Evolutionary conservation across 2,888 invertebrate genomes (phyloP).

Genomic region (Tinea pellionella): DNA sequence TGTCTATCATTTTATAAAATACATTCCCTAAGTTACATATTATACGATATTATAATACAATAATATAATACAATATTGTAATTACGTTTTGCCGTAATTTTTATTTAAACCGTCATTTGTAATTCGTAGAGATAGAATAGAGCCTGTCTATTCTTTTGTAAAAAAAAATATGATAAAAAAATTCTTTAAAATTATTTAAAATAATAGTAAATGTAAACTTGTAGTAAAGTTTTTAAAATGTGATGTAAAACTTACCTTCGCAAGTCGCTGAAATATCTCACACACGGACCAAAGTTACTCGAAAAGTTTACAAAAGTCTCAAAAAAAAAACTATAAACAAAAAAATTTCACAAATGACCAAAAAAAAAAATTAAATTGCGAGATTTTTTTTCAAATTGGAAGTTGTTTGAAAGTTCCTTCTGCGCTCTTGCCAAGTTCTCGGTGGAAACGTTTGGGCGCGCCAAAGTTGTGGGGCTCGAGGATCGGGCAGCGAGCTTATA

Average conservation of each 20-base stretch:
- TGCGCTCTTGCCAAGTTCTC: constrained; percentile 29
- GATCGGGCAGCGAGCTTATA: constrained; percentile 54
- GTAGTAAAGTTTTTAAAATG: not conserved
- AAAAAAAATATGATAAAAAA: no score
- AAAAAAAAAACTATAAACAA: not conserved
- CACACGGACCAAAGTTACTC: not conserved
- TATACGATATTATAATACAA: no score
- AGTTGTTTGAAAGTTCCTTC: not conserved
- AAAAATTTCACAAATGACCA: not conserved
- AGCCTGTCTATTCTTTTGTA: no score
- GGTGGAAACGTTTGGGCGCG: constrained; percentile 55
- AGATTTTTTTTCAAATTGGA: not conserved
- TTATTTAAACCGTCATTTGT: no score
- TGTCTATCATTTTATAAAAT: no score
- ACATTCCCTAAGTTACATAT: no score
- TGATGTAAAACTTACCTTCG: constrained; percentile 3
- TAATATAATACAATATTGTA: no score
- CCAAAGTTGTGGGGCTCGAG: constrained; percentile 58
- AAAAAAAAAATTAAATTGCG: not conserved
- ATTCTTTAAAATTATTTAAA: no score
- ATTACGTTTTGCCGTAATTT: no score
- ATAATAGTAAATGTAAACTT: no score
- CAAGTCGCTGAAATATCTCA: not conserved
- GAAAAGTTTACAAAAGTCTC: not conserved
- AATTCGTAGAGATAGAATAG: no score